These are phyloP conservation scores for Atta colombica DNA, from an alignment of 1,140 invertebrate species.

Conservation along the genomic window DNA sequence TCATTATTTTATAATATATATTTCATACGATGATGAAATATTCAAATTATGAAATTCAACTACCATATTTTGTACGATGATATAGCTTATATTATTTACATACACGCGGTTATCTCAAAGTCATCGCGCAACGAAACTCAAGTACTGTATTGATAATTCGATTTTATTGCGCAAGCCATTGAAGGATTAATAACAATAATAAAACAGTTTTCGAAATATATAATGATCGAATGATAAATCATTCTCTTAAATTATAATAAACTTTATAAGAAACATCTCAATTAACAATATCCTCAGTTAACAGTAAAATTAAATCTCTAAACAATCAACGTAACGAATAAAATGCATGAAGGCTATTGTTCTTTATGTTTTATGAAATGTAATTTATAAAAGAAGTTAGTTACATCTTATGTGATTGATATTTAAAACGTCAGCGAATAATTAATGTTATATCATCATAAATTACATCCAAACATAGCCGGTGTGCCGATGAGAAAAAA, in stretches of 20 bases:
- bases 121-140: background rate
- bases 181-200: background rate
- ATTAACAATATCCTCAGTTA: background rate
- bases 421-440: conserved; percentile 10
- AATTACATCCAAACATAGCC: conserved; percentile 13
- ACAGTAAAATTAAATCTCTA: background rate
- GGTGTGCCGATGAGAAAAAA: background rate
- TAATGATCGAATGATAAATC: background rate
- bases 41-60: background rate
- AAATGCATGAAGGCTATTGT: background rate
- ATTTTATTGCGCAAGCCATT: background rate
- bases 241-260: background rate
- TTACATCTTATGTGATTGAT: background rate
- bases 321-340: conserved; percentile 5
- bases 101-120: background rate
- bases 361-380: background rate
- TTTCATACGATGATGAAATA: background rate
- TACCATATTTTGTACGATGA: background rate
- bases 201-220: background rate
- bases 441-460: conserved; percentile 33
- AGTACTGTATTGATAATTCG: background rate
- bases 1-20: background rate
- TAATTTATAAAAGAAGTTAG: background rate
- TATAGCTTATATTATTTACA: background rate
- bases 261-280: background rate